A percentile compares a stretch with the other conserved stretches of the same genome.
phyloP scores from a whole-genome alignment of 2,888 invertebrate genomes.

The Drosophila leonis region DNA sequence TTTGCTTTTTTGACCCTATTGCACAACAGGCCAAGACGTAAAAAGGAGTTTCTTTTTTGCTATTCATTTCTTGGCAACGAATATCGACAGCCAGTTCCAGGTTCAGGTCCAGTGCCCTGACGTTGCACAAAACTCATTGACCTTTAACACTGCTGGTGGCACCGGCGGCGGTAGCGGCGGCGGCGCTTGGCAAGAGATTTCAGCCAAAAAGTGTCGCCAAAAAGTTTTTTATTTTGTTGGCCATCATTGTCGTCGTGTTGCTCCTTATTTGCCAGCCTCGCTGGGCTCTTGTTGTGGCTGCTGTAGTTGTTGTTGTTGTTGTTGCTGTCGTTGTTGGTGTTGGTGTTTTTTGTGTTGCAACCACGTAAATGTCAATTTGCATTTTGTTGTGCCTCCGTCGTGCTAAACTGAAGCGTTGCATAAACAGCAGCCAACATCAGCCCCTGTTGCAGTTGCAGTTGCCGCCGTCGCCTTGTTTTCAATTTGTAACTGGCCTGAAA shows the following conservation, averaged over 20 bases:
- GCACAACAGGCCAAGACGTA: slow-evolving; percentile 39
- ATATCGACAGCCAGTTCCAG: slow-evolving; percentile 61
- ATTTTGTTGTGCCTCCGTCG: slow-evolving; percentile 64
- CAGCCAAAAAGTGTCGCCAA: slow-evolving; percentile 73
- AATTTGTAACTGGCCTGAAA: slow-evolving; percentile 79
- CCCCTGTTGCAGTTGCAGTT: slow-evolving; percentile 41
- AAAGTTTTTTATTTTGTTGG: slow-evolving; percentile 43
- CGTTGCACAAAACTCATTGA: slow-evolving; percentile 68
- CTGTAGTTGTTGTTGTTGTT: slow-evolving; percentile 35
- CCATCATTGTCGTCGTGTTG: slow-evolving; percentile 73
- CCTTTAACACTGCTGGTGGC: slow-evolving; percentile 65
- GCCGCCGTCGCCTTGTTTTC: slow-evolving; percentile 62
- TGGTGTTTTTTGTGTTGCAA: slow-evolving; percentile 63
- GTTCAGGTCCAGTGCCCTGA: slow-evolving; percentile 76
- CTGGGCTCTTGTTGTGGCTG: slow-evolving; percentile 36
- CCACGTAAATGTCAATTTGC: slow-evolving; percentile 82
- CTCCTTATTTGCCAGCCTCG: slow-evolving; percentile 76
- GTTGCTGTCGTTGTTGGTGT: slow-evolving; percentile 11
- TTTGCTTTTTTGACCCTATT: slow-evolving; percentile 49
- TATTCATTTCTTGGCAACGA: slow-evolving; percentile 37
- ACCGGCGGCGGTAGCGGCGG: slow-evolving; percentile 8
- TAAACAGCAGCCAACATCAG: slow-evolving; percentile 63
- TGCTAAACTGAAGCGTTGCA: slow-evolving; percentile 74
- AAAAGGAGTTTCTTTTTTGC: slow-evolving; percentile 25
- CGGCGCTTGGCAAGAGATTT: slow-evolving; percentile 51